Percentiles rank a stretch among this genome's conserved stretches.
These are phyloP conservation scores for Lepisosteus oculatus DNA, from an alignment of 2,113 vertebrate genomes.

Conservation along the genomic window DNA sequence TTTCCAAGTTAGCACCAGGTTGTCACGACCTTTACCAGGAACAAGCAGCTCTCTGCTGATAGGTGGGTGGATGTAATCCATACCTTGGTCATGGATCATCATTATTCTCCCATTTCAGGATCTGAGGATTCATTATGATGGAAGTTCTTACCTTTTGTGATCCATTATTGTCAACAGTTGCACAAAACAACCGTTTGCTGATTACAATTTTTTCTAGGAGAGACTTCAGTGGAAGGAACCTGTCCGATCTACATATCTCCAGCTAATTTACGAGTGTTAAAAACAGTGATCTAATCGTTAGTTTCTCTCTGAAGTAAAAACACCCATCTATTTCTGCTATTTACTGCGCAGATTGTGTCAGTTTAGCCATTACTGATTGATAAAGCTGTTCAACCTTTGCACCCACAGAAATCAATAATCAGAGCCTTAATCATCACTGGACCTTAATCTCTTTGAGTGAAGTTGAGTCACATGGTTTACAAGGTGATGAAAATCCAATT, in stretches of 20 bases:
- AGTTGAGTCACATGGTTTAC: constrained; percentile 11
- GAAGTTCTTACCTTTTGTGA: too few relatives aligned
- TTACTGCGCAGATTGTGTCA: constrained; percentile 28
- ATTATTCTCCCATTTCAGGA: too few relatives aligned
- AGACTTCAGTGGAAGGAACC: neutral
- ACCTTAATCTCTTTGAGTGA: constrained; percentile 24
- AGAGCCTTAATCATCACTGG: constrained; percentile 27
- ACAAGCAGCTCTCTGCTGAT: too few relatives aligned
- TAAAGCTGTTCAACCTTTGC: constrained; percentile 34
- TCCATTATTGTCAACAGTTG: too few relatives aligned
- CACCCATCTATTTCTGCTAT: neutral
- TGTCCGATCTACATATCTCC: neutral
- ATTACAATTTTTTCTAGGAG: neutral
- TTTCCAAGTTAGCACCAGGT: too few relatives aligned
- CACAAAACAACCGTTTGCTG: too few relatives aligned
- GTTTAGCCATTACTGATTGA: constrained; percentile 17
- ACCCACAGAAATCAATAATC: constrained; percentile 31
- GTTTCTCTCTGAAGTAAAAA: constrained; percentile 18
- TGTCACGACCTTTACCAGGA: too few relatives aligned
- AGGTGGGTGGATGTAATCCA: too few relatives aligned
- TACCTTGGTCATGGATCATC: too few relatives aligned
- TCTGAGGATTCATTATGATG: too few relatives aligned
- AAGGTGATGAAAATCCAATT: constrained; percentile 20
- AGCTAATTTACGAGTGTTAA: neutral
- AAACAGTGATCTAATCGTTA: constrained; percentile 24